Evolutionary conservation across 2,888 invertebrate species (phyloP), one percentile per base, ranked within the genome.

Genomic region (Yponomeuta malinellus): DNA sequence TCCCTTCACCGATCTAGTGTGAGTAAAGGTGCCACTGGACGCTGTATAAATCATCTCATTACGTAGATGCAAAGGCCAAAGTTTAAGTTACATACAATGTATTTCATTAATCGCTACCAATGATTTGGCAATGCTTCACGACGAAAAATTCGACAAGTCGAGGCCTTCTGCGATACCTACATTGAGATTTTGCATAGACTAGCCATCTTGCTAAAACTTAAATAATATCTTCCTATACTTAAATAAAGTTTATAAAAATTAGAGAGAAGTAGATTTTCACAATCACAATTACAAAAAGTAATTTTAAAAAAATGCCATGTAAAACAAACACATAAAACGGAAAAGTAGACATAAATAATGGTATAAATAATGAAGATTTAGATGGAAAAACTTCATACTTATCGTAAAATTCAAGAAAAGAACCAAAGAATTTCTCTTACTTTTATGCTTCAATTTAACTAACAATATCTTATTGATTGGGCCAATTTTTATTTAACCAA

Each of bases 171-270:
- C 31, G 64, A 67, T 33, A 33, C 43, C 3, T 43, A 23, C 23
- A 23, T 23, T 33, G 3, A n/a, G n/a, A 43, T 37, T 67, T 43
- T 37, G 8, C 37, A 15, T 5, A 67, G 67, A 67, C 37, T 67
- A 67, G 67, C 67, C 43, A 29, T 37, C 37, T n/a, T 67, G 67
- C 67, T 67, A 67, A 43, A 67, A 67, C 67, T 67, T 67, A 67
- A 67, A 67, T 37, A 33, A 10, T 64, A 31, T 37, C n/a, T 67
- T 37, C 15, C 43, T 67, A 67, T 67, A 23, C 23, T 23, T 23
- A 23, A 15, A 43, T 64, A 23, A 64, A 29, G 64, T 33, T 31
- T 43, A 9, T 10, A 67, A 67, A 67, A 67, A 37, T 65, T 10
- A 67, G 43, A 67, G 67, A 67, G 67, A 65, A 65, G 31, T 65